Evolutionary conservation across 2,113 vertebrate genomes (phyloP).

Genomic region (Cinclus cinclus): DNA sequence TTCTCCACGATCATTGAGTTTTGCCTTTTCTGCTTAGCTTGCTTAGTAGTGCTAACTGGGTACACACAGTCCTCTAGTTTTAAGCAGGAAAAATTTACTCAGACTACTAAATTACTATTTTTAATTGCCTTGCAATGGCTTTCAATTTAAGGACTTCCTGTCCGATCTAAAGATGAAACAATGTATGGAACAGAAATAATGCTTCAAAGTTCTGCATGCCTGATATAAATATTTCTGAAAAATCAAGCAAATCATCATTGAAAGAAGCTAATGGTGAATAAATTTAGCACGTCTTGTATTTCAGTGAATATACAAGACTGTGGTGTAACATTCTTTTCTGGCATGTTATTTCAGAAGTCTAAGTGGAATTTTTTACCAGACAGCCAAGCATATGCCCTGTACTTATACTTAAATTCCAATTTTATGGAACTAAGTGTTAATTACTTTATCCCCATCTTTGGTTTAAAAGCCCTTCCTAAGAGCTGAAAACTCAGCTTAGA

Average conservation of each 20-base stretch:
- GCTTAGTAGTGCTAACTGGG: not conserved
- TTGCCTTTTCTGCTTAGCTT: not conserved
- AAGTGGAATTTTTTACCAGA: constrained; percentile 51
- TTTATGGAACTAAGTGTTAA: constrained; percentile 2
- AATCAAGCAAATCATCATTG: not conserved
- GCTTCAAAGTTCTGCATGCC: not conserved
- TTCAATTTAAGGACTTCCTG: not conserved
- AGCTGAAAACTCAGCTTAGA: not conserved
- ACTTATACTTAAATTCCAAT: constrained; percentile 11
- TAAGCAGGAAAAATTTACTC: constrained; percentile 45
- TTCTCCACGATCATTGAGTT: not conserved
- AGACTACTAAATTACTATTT: not conserved
- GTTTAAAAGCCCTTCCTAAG: not conserved
- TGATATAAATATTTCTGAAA: not conserved
- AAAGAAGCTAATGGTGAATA: not conserved
- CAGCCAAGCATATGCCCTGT: constrained; percentile 33
- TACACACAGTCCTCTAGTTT: not conserved
- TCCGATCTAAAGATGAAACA: not conserved
- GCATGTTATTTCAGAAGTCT: constrained; percentile 11
- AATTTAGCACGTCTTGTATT: not conserved
- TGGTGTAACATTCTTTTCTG: constrained; percentile 37
- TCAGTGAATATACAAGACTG: not conserved
- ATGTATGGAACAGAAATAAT: not conserved
- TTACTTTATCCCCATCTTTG: not conserved
- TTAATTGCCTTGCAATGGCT: not conserved